Evolutionary conservation across 2,888 invertebrate genomes (phyloP).

Genomic region (Melipona bicolor): DNA sequence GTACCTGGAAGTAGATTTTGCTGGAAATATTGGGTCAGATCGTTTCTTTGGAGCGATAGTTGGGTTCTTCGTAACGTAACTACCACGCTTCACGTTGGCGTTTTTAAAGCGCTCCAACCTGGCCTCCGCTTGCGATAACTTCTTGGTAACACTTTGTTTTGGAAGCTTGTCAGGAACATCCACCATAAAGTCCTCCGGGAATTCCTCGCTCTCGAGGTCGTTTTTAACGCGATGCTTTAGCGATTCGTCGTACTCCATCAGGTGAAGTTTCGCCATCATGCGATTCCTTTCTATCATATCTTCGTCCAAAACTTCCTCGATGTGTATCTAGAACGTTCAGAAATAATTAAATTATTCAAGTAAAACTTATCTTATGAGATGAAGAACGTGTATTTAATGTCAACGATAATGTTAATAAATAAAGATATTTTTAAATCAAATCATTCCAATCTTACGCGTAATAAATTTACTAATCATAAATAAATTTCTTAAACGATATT

Average conservation of each 20-base stretch:
- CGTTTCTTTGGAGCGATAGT: constrained; percentile 73
- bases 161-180: constrained; percentile 80
- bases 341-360: background rate
- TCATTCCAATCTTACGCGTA: too few relatives aligned
- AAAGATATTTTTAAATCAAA: too few relatives aligned
- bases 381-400: background rate
- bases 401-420: background rate
- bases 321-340: constrained; percentile 58
- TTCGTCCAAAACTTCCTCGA: constrained; percentile 69
- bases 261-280: constrained; percentile 75
- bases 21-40: constrained; percentile 69
- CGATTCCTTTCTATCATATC: constrained; percentile 74
- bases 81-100: constrained; percentile 74
- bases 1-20: constrained; percentile 74
- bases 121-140: constrained; percentile 81
- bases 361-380: constrained; percentile 17
- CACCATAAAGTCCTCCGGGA: constrained; percentile 80
- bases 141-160: constrained; percentile 82
- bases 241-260: constrained; percentile 82
- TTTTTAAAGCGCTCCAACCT: constrained; percentile 76
- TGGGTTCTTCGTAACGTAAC: constrained; percentile 47
- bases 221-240: constrained; percentile 83
- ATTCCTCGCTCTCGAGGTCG: constrained; percentile 84
- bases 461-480: too few relatives aligned
- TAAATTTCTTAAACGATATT: too few relatives aligned